phyloP scores from a whole-genome alignment of 2,113 vertebrate genomes.

The Pangasianodon hypophthalmus region DNA sequence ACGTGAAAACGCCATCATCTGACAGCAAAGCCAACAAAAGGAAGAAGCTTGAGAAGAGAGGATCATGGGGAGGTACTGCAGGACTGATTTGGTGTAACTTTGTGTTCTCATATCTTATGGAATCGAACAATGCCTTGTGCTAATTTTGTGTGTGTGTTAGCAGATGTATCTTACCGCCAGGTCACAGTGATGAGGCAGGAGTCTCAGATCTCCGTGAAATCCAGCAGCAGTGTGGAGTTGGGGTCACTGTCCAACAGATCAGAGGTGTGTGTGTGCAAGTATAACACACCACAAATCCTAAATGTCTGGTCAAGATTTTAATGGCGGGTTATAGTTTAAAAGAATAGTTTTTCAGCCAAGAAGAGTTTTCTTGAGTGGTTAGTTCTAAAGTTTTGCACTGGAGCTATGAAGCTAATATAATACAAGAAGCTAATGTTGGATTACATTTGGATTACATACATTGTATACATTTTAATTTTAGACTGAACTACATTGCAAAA shows the following conservation, averaged over 20 bases:
- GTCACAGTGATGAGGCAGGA: slow-evolving; percentile 68
- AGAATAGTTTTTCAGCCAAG: not conserved
- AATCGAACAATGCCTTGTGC: not conserved
- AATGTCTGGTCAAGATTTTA: not conserved
- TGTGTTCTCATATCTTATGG: not conserved
- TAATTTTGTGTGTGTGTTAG: not conserved
- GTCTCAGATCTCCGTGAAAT: slow-evolving; percentile 82
- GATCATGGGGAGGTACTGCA: slow-evolving; percentile 65
- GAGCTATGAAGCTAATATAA: not conserved
- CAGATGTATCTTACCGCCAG: slow-evolving; percentile 70
- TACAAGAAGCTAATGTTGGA: too few species aligned
- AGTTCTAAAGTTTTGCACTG: not conserved
- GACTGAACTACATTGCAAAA: too few species aligned
- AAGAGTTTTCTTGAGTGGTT: too few species aligned
- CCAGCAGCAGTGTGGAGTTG: slow-evolving; percentile 85
- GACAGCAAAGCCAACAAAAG: slow-evolving; percentile 66
- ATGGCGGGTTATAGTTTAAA: not conserved
- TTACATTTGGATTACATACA: too few species aligned
- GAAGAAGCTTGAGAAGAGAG: slow-evolving; percentile 72
- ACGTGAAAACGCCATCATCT: slow-evolving; percentile 52
- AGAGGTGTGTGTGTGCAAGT: slow-evolving; percentile 69
- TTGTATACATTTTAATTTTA: too few species aligned
- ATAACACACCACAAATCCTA: not conserved
- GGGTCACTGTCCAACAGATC: slow-evolving; percentile 73
- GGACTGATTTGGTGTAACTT: not conserved